These are phyloP conservation scores for Brachyhypopomus occidentalis DNA, from an alignment of 2,113 vertebrate species.

Conservation along the genomic window DNA sequence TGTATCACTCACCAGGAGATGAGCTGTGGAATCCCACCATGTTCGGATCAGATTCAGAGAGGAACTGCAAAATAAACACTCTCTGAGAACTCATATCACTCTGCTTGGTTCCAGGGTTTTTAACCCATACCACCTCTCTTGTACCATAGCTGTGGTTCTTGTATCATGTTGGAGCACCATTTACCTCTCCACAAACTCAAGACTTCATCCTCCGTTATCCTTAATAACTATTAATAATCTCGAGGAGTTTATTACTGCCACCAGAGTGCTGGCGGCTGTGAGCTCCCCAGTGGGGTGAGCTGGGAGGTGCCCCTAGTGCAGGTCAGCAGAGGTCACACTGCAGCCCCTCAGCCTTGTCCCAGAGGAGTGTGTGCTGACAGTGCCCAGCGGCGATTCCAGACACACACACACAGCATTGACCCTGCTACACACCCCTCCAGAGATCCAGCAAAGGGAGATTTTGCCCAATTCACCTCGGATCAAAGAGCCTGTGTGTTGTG, in stretches of 20 bases:
- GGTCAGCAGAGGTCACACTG: slow-evolving; percentile 71
- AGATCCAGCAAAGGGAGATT: slow-evolving; percentile 61
- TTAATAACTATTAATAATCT: not conserved
- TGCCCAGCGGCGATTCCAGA: slow-evolving; percentile 68
- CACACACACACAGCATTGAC: slow-evolving; percentile 53
- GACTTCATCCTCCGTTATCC: slow-evolving; percentile 5
- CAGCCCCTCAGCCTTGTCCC: slow-evolving; percentile 72
- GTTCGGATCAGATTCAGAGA: slow-evolving; percentile 9
- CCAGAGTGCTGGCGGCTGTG: not conserved
- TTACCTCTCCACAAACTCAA: slow-evolving; percentile 11
- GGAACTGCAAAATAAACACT: slow-evolving; percentile 12
- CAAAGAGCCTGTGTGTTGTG: slow-evolving; percentile 83
- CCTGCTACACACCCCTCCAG: slow-evolving; percentile 62
- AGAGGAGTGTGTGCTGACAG: slow-evolving; percentile 67
- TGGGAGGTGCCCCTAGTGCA: slow-evolving; percentile 29
- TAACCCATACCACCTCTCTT: too few relatives aligned
- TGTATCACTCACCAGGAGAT: slow-evolving; percentile 70
- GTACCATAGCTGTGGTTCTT: too few relatives aligned
- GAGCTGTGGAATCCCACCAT: slow-evolving; percentile 50
- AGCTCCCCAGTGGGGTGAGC: slow-evolving; percentile 7
- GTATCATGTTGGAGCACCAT: too few relatives aligned
- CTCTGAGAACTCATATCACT: too few relatives aligned
- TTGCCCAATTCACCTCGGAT: slow-evolving; percentile 71
- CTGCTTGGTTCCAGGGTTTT: too few relatives aligned
- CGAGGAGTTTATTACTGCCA: not conserved